Conservation (phyloP, 2,888 invertebrate genomes). For the Hypomecis atomaria region DNA sequence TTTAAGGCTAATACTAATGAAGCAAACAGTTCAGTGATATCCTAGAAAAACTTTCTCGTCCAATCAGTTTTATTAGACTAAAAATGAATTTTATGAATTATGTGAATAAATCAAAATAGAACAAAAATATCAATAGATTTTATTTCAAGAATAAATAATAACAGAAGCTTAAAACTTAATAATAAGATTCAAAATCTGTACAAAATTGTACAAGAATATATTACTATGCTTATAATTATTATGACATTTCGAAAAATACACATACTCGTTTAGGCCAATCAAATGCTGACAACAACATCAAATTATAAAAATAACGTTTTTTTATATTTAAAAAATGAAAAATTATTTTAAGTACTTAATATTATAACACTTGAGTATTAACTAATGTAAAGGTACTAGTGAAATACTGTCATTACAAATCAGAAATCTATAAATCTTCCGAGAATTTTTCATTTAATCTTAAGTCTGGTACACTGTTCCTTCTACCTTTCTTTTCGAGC, state of each 20-base stretch:
- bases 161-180: constrained; percentile 61
- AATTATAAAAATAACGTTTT: background rate
- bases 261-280: constrained; percentile 18
- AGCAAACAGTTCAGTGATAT: no score
- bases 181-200: constrained; percentile 79
- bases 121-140: constrained; percentile 40
- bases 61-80: background rate
- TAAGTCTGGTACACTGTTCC: constrained; percentile 80
- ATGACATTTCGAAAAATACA: constrained; percentile 38
- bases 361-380: constrained; percentile 56
- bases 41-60: background rate
- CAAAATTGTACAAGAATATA: constrained; percentile 71
- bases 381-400: constrained; percentile 60
- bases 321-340: background rate
- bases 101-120: constrained; percentile 23
- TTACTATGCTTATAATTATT: constrained; percentile 42
- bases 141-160: constrained; percentile 71
- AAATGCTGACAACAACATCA: background rate
- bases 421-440: constrained; percentile 60
- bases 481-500: constrained; percentile 63
- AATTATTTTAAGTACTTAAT: constrained; percentile 24
- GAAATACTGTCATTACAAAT: constrained; percentile 59
- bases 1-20: no score
- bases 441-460: constrained; percentile 73
- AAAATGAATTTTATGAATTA: background rate